Evolutionary conservation across 2,888 invertebrate species (phyloP).

Genomic region (Chelonus formosanus): DNA sequence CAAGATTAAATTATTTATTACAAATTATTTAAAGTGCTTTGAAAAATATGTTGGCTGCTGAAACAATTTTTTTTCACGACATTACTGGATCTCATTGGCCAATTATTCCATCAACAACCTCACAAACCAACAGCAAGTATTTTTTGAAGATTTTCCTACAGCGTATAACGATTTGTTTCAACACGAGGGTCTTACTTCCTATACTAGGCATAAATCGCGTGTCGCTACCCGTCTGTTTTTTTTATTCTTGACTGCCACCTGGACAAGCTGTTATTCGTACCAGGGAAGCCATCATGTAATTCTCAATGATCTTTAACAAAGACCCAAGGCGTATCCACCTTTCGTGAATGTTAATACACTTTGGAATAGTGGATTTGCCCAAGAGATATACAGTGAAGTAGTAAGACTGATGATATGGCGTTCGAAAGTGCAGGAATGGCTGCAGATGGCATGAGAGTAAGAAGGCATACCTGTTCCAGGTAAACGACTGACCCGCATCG

Average conservation of each 20-base stretch:
- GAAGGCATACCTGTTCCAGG: conserved; percentile 22
- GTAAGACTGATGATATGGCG: conserved; percentile 3
- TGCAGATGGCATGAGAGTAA: conserved; percentile 13
- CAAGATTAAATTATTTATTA: too few relatives aligned
- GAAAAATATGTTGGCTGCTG: too few relatives aligned
- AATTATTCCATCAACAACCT: too few relatives aligned
- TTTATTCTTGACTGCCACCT: conserved; percentile 25
- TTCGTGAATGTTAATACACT: conserved; percentile 7
- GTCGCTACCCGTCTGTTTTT: conserved; percentile 17
- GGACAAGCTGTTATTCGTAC: conserved; percentile 15
- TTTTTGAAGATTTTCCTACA: neutral
- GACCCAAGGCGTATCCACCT: conserved; percentile 16
- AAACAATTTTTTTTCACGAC: too few relatives aligned
- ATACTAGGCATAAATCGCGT: conserved; percentile 21
- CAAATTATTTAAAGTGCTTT: too few relatives aligned
- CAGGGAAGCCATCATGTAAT: conserved; percentile 24
- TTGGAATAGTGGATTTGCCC: neutral
- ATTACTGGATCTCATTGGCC: too few relatives aligned
- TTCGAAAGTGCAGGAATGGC: conserved; percentile 11
- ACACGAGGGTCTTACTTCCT: conserved; percentile 13
- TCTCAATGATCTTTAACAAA: conserved; percentile 20
- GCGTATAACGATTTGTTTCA: neutral
- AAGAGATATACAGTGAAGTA: neutral
- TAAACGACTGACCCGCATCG: conserved; percentile 27
- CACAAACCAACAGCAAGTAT: too few relatives aligned